Evolutionary conservation across 2,888 invertebrate species (phyloP).

Genomic region (Epirrhoe alternata): DNA sequence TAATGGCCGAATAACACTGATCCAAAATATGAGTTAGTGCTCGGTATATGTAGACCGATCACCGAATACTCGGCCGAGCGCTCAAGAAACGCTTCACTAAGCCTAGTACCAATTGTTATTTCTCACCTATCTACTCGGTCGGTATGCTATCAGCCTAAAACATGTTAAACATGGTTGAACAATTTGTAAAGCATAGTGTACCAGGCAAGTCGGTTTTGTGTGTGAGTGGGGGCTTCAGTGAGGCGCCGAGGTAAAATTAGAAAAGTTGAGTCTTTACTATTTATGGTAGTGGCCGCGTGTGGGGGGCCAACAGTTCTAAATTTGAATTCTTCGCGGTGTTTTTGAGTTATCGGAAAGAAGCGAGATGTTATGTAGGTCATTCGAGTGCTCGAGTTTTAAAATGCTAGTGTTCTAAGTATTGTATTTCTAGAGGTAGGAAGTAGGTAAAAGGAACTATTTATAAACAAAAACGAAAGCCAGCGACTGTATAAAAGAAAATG

Average conservation of each 20-base stretch:
- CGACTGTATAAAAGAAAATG: conserved; percentile 83
- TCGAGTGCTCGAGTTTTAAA: conserved; percentile 57
- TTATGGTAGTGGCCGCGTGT: conserved; percentile 78
- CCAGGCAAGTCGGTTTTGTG: conserved; percentile 5
- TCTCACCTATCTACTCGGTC: too few species aligned
- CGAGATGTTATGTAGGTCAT: conserved; percentile 55
- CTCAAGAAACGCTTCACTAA: too few species aligned
- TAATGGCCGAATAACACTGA: background rate
- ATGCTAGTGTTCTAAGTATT: conserved; percentile 25
- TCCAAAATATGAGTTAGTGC: background rate
- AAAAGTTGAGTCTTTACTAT: conserved; percentile 80
- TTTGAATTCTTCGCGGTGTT: conserved; percentile 43
- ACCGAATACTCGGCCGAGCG: too few species aligned
- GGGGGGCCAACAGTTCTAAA: conserved; percentile 66
- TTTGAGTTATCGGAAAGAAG: conserved; percentile 7
- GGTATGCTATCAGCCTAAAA: too few species aligned
- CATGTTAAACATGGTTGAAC: too few species aligned
- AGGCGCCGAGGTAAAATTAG: conserved; percentile 71
- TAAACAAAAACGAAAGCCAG: conserved; percentile 75
- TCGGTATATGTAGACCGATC: background rate
- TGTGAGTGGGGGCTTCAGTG: conserved; percentile 29
- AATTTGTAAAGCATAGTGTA: background rate
- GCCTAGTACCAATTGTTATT: too few species aligned
- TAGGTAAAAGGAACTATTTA: conserved; percentile 51
- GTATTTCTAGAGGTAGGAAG: conserved; percentile 40